A percentile compares a stretch with the other conserved stretches of the same genome.
phyloP scores from a whole-genome alignment of 2,797 vertebrate species.

The Kryptopterus vitreolus region DNA sequence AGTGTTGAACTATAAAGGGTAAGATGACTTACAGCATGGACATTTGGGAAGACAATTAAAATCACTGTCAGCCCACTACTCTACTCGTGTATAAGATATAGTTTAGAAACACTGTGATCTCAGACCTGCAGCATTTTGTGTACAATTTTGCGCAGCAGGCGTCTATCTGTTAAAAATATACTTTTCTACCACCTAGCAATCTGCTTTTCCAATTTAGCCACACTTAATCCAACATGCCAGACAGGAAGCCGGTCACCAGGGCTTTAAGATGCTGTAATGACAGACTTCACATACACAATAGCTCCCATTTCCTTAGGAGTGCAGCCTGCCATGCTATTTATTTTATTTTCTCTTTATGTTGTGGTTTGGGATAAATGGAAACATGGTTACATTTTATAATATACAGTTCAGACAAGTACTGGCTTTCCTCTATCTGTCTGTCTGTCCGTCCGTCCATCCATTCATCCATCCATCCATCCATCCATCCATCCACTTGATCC shows the following conservation, averaged over 20 bases:
- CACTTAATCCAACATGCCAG: constrained; percentile 30
- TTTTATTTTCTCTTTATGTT: neutral
- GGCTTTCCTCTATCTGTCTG: neutral
- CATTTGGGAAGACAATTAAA: neutral
- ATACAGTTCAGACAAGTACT: neutral
- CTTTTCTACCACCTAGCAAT: constrained; percentile 58
- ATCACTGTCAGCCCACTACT: constrained; percentile 45
- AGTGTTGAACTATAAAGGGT: neutral
- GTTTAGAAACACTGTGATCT: constrained; percentile 54
- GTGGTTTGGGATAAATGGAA: neutral
- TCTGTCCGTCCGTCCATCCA: neutral
- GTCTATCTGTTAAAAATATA: constrained; percentile 62
- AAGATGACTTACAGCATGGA: neutral
- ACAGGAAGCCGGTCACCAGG: constrained; percentile 26
- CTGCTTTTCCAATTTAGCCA: constrained; percentile 60
- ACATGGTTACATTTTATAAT: neutral
- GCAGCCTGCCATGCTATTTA: neutral
- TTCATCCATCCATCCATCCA: neutral
- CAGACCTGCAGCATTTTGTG: constrained; percentile 54
- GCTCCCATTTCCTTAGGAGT: neutral
- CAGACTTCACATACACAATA: constrained; percentile 3
- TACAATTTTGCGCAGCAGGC: constrained; percentile 28
- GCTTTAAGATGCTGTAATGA: constrained; percentile 24
- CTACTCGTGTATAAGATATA: constrained; percentile 47
- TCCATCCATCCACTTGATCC: neutral